Conservation (phyloP, 2,797 vertebrate genomes). For the Toxotes lorentzi region DNA sequence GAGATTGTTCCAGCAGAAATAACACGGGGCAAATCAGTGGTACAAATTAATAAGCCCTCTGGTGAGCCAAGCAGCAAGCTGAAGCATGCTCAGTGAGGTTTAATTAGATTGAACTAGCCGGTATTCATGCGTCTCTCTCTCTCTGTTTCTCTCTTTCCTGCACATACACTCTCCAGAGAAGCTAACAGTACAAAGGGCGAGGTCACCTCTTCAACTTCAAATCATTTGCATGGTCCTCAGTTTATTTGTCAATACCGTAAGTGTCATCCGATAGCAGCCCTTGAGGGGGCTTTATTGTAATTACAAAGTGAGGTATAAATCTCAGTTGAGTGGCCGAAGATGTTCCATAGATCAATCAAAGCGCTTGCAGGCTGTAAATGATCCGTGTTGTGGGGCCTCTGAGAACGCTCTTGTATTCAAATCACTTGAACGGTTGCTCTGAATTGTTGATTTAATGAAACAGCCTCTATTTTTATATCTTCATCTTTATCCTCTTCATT, state of each 20-base stretch:
- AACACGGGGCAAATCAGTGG: conserved; percentile 38
- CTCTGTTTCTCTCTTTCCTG: not conserved
- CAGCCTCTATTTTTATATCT: conserved; percentile 21
- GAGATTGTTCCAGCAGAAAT: conserved; percentile 35
- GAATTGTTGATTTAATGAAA: conserved; percentile 26
- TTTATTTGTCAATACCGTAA: conserved; percentile 34
- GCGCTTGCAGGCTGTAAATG: conserved; percentile 26
- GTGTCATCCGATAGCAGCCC: conserved; percentile 35
- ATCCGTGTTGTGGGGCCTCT: conserved; percentile 21
- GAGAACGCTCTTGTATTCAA: not conserved
- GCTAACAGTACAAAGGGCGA: conserved; percentile 29
- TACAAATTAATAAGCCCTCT: conserved; percentile 56
- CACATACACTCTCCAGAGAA: conserved; percentile 2
- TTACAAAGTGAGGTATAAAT: conserved; percentile 55
- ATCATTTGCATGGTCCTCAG: not conserved
- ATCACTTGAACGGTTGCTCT: conserved; percentile 19
- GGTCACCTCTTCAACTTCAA: conserved; percentile 29
- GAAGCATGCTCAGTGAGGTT: conserved; percentile 50
- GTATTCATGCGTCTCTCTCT: conserved; percentile 23
- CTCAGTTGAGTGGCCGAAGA: conserved; percentile 35
- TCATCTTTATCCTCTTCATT: conserved; percentile 24
- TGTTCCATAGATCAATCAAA: conserved; percentile 45
- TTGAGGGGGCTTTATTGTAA: conserved; percentile 30
- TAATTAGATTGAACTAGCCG: conserved; percentile 48
- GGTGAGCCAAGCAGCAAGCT: conserved; percentile 46